Base-by-base conservation (phyloP, 2,888 invertebrate genomes). In the Phania funesta region DNA sequence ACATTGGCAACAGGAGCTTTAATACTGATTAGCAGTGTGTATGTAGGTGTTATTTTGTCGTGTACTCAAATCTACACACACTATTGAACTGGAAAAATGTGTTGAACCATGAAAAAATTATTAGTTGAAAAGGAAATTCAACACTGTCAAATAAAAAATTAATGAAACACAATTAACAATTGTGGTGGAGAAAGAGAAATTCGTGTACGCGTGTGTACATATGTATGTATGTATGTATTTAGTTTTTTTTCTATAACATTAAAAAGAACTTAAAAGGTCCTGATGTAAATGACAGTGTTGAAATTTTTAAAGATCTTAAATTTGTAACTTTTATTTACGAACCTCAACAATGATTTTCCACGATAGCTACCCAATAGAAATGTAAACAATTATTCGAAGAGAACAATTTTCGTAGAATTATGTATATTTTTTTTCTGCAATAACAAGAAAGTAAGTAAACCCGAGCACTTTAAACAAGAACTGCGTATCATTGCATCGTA, bases 121-220 rank as follows among this genome's bases (percentile, higher is more conserved):
- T 79, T 65, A 73, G 78, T 58, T 79, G 78, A 65, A 78, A 71
- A 65, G 65, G 64, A 71, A 71, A 78, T 56, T 78, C 50, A 48
- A 52, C 60, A 58, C 50, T 73, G 38, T 78, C 56, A 65, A 78
- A 65, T 73, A 65, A 79, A 73, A 65, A 41, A 65, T 78, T 67
- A 71, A 65, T 64, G 46, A 64, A 73, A 65, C 35, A 54, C 84
- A 86, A 86, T 87, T 84, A 86, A 26, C 48, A 83, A 65, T 70
- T 65, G 35, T 52, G 6, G 9, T 0, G 18, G 16, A 0, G 20
- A 26, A 50, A 16, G 48, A 44, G 29, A 44, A 64, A 16, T 41
- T 8, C 50, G 13, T 50, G 16, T 24, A n/a, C 7, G 46, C 9
- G 9, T 26, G 41, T 24, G 22, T 9, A 35, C 3, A 41, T 16